Evolutionary conservation across 2,113 vertebrate genomes (phyloP).

Genomic region (Nothobranchius kuhntae): DNA sequence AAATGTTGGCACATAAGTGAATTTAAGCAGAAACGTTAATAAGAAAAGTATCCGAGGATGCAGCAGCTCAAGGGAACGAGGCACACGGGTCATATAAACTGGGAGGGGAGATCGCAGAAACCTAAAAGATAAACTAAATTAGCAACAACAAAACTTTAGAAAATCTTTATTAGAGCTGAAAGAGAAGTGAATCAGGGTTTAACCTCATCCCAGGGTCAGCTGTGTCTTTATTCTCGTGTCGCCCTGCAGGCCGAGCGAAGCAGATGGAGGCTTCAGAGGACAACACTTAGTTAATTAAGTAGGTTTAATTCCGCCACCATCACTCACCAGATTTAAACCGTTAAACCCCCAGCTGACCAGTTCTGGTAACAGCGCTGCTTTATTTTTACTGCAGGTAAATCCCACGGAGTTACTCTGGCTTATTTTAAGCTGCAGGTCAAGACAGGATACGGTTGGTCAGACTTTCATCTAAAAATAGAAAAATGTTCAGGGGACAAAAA

Average conservation of each 20-base stretch:
- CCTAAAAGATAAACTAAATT: too few species aligned
- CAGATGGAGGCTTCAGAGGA: constrained; percentile 7
- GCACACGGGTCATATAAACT: too few species aligned
- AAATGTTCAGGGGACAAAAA: too few species aligned
- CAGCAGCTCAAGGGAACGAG: too few species aligned
- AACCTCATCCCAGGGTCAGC: background rate
- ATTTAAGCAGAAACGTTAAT: too few species aligned
- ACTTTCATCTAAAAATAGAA: background rate
- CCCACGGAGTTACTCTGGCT: constrained; percentile 6
- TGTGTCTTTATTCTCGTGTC: background rate
- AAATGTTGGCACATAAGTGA: too few species aligned
- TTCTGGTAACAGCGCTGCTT: constrained; percentile 1
- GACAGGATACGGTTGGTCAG: background rate
- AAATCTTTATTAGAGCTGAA: background rate
- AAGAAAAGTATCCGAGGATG: too few species aligned
- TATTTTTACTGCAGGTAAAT: background rate
- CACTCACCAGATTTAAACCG: constrained; percentile 8
- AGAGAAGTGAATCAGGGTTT: background rate
- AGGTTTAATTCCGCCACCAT: constrained; percentile 1
- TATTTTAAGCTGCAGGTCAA: constrained; percentile 3
- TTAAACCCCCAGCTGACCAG: background rate
- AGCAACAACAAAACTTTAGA: too few species aligned
- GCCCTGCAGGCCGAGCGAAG: background rate
- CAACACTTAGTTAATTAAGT: constrained; percentile 13
- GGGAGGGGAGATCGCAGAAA: too few species aligned